Conservation (phyloP, 1,140 invertebrate genomes). For the Trissolcus basalis region DNA sequence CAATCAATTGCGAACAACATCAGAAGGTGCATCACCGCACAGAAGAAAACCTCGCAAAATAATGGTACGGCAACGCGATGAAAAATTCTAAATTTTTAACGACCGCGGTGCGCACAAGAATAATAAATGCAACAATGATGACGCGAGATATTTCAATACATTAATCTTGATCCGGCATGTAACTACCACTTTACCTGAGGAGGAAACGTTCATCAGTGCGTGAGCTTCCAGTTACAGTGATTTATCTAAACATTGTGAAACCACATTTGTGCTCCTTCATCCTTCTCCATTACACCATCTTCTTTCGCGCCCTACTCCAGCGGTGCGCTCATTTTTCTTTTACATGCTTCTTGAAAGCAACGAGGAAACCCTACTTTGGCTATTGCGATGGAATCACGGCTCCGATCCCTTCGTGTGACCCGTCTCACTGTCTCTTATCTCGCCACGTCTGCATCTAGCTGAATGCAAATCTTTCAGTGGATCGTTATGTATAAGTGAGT, state of each 20-base stretch:
- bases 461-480: constrained; percentile 67
- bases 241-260: constrained; percentile 62
- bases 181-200: constrained; percentile 58
- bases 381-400: constrained; percentile 62
- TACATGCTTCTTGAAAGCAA: constrained; percentile 59
- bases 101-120: constrained; percentile 30
- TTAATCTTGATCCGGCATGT: constrained; percentile 58
- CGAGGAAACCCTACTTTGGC: constrained; percentile 58
- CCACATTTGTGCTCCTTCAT: constrained; percentile 60
- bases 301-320: constrained; percentile 42
- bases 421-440: constrained; percentile 66
- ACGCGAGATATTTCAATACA: constrained; percentile 59
- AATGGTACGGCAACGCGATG: constrained; percentile 7
- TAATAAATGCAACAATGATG: constrained; percentile 59
- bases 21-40: constrained; percentile 24
- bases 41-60: too few relatives aligned
- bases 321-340: constrained; percentile 58
- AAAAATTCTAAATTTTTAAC: constrained; percentile 48
- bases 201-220: constrained; percentile 59
- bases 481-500: constrained; percentile 64
- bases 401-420: constrained; percentile 56
- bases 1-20: constrained; percentile 37
- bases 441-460: constrained; percentile 64
- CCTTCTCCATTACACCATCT: constrained; percentile 57
- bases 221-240: constrained; percentile 58